Evolutionary conservation across 2,797 vertebrate species (phyloP).

Genomic region (Apogon talboti): DNA sequence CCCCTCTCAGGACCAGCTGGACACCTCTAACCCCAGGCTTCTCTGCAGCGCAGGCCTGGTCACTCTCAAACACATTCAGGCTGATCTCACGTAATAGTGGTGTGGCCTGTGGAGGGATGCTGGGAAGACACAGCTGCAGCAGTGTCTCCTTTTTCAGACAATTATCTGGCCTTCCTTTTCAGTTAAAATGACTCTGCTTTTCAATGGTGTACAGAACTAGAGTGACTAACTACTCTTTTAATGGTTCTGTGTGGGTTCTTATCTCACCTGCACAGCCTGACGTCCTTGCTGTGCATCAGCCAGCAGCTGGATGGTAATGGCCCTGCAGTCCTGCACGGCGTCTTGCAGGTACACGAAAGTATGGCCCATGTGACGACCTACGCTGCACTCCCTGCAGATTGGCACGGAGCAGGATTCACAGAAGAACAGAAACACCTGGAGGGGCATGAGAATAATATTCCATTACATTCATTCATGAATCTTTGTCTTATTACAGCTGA

Average conservation of each 20-base stretch:
- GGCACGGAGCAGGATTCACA: slow-evolving; percentile 96
- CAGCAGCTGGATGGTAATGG: slow-evolving; percentile 95
- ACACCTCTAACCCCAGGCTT: slow-evolving; percentile 72
- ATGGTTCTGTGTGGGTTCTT: not conserved
- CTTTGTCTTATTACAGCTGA: not conserved
- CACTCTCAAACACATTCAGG: slow-evolving; percentile 70
- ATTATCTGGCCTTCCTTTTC: too few relatives aligned
- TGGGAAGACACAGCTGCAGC: slow-evolving; percentile 45
- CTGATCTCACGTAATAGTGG: slow-evolving; percentile 62
- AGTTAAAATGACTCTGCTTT: too few relatives aligned
- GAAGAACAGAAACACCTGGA: slow-evolving; percentile 95
- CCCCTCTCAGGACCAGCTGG: slow-evolving; percentile 76
- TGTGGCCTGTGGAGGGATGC: slow-evolving; percentile 10
- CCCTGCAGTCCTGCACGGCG: slow-evolving; percentile 94
- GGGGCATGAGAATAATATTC: not conserved
- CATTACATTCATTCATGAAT: not conserved
- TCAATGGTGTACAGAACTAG: too few relatives aligned
- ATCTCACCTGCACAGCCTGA: slow-evolving; percentile 94
- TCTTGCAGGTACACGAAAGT: slow-evolving; percentile 89
- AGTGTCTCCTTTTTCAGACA: too few relatives aligned
- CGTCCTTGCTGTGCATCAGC: slow-evolving; percentile 96
- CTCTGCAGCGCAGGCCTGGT: slow-evolving; percentile 58
- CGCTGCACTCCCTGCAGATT: slow-evolving; percentile 96
- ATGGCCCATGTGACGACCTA: slow-evolving; percentile 84
- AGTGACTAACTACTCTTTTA: not conserved